Conservation (phyloP, 2,888 invertebrate genomes). For the Aradus depressus region DNA sequence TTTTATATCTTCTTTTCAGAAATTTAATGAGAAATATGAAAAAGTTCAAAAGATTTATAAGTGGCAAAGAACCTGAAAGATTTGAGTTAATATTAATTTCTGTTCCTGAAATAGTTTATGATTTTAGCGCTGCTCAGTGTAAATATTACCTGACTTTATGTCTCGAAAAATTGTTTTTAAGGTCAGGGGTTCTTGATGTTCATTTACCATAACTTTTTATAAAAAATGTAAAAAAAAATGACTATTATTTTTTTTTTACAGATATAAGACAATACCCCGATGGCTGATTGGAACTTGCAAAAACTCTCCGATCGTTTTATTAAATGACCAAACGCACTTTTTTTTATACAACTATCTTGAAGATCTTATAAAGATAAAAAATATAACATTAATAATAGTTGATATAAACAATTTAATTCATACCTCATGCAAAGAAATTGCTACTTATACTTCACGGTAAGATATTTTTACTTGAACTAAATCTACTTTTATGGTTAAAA, state of each 20-base stretch:
- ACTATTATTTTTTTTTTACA: background rate
- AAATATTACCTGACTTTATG: background rate
- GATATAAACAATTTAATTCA: no score
- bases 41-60: slow-evolving; percentile 4
- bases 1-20: background rate
- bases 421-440: no score
- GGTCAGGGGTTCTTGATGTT: background rate
- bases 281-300: slow-evolving; percentile 8
- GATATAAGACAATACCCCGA: slow-evolving; percentile 10
- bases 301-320: background rate
- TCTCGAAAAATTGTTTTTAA: slow-evolving; percentile 4
- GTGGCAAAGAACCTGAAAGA: background rate
- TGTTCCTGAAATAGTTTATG: background rate
- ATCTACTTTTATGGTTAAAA: no score
- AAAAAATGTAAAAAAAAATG: background rate
- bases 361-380: slow-evolving; percentile 9
- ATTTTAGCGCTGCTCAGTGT: slow-evolving; percentile 5
- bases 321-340: background rate
- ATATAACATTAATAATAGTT: background rate
- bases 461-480: no score
- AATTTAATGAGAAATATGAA: slow-evolving; percentile 4
- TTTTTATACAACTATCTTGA: slow-evolving; percentile 6
- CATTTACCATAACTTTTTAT: background rate
- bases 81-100: background rate
- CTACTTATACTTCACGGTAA: no score